These are phyloP conservation scores for Poecilia gillii DNA, from an alignment of 2,797 vertebrate species.

Conservation along the genomic window DNA sequence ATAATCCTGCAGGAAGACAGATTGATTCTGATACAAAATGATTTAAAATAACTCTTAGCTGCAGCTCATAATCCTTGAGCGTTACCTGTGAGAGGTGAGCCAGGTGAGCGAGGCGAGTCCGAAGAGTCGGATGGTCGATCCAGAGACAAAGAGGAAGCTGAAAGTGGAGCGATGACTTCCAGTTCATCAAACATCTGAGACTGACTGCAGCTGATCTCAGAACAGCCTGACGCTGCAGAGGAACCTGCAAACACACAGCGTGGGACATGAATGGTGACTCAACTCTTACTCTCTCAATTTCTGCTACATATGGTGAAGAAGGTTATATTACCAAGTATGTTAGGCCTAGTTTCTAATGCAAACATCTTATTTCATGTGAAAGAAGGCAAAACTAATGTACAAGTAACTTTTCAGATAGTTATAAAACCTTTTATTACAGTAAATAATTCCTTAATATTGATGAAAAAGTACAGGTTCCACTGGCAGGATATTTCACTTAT, in stretches of 20 bases:
- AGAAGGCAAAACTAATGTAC: no score
- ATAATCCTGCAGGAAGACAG: neutral
- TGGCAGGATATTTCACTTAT: no score
- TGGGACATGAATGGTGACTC: neutral
- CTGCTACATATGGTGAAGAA: neutral
- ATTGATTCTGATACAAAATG: neutral
- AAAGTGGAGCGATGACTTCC: conserved; percentile 68
- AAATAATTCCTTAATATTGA: no score
- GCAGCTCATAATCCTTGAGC: neutral
- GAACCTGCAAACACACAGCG: conserved; percentile 63
- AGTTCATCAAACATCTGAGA: conserved; percentile 76
- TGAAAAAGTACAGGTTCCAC: no score
- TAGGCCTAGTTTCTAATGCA: no score
- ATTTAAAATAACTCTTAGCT: neutral
- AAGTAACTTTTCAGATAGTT: no score
- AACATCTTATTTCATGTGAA: no score
- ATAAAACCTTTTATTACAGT: no score
- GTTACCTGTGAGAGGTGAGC: conserved; percentile 65
- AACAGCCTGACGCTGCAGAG: conserved; percentile 49
- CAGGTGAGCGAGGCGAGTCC: conserved; percentile 29
- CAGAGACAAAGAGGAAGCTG: conserved; percentile 64
- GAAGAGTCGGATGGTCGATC: conserved; percentile 51
- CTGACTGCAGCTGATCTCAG: conserved; percentile 63
- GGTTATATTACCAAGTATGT: no score
- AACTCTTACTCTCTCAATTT: neutral